A percentile compares a stretch with the other conserved stretches of the same genome.
Conservation (phyloP, 2,888 invertebrate species). For the Tenthredo scrophulariae region DNA sequence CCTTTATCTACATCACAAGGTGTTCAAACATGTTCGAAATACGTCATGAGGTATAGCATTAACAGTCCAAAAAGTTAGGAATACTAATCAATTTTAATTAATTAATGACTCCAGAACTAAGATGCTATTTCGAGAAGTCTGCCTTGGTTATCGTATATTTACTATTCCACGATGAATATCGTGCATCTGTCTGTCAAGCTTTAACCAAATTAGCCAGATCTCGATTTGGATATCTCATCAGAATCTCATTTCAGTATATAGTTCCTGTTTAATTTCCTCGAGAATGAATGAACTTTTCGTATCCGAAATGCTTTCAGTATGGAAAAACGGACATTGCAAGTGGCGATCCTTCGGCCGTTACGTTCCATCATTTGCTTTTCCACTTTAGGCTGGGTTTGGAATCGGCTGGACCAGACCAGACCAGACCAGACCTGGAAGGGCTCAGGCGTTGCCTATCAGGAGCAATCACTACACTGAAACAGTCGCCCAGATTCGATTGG, state of each 20-base stretch:
- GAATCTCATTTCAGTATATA: not conserved
- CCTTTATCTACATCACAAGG: not conserved
- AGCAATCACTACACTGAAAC: conserved; percentile 51
- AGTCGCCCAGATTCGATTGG: conserved; percentile 52
- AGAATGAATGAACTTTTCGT: not conserved
- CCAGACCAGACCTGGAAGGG: conserved; percentile 19
- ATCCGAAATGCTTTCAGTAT: not conserved
- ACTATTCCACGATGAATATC: not conserved
- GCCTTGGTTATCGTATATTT: not conserved
- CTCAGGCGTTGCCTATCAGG: conserved; percentile 50
- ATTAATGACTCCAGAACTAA: not conserved
- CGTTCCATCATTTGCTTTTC: conserved; percentile 49
- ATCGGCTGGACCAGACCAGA: conserved; percentile 13
- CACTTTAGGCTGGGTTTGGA: conserved; percentile 9
- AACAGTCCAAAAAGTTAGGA: not conserved
- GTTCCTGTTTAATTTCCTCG: not conserved
- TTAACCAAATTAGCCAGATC: not conserved
- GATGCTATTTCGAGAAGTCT: not conserved
- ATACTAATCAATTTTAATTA: not conserved
- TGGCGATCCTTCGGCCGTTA: conserved; percentile 45
- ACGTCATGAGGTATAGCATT: not conserved
- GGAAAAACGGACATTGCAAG: not conserved
- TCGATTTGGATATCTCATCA: not conserved
- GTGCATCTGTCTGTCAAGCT: not conserved
- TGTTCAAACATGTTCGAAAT: not conserved